These are phyloP conservation scores for Anolis apletophallus DNA, from an alignment of 2,797 vertebrate genomes.

Conservation along the genomic window DNA sequence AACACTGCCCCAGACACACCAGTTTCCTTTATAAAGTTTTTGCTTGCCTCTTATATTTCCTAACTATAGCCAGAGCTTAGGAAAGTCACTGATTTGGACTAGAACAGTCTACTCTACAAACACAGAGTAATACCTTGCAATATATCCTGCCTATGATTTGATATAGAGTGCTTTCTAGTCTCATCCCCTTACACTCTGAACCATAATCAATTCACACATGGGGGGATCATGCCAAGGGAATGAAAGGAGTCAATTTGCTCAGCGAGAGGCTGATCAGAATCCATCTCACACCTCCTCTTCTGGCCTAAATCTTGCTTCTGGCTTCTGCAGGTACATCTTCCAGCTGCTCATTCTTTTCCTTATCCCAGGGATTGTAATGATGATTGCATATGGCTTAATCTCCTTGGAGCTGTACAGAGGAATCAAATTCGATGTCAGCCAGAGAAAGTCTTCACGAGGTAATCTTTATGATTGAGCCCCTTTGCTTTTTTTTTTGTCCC, in stretches of 20 bases:
- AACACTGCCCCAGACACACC: too few species aligned
- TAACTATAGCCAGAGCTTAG: too few species aligned
- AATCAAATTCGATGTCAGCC: constrained; percentile 89
- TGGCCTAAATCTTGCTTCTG: constrained; percentile 45
- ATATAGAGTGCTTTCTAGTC: not conserved
- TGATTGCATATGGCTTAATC: constrained; percentile 93
- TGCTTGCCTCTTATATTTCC: not conserved
- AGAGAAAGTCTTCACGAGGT: constrained; percentile 88
- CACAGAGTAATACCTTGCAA: not conserved
- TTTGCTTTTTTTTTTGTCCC: constrained; percentile 20
- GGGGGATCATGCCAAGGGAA: not conserved
- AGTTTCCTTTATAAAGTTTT: not conserved
- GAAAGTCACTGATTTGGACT: too few species aligned
- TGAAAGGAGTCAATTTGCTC: not conserved
- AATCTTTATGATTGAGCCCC: constrained; percentile 34
- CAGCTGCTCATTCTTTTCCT: constrained; percentile 93
- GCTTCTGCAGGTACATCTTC: constrained; percentile 88
- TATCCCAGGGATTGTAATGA: constrained; percentile 94
- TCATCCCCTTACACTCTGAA: not conserved
- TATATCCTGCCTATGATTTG: not conserved
- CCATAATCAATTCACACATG: not conserved
- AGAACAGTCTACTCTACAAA: not conserved
- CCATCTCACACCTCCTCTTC: constrained; percentile 10
- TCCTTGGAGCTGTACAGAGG: constrained; percentile 95
- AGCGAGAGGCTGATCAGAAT: not conserved